A percentile compares a stretch with the other conserved stretches of the same genome.
Evolutionary conservation across 1,140 invertebrate species (phyloP).

Genomic region (Lepidurus couesii): DNA sequence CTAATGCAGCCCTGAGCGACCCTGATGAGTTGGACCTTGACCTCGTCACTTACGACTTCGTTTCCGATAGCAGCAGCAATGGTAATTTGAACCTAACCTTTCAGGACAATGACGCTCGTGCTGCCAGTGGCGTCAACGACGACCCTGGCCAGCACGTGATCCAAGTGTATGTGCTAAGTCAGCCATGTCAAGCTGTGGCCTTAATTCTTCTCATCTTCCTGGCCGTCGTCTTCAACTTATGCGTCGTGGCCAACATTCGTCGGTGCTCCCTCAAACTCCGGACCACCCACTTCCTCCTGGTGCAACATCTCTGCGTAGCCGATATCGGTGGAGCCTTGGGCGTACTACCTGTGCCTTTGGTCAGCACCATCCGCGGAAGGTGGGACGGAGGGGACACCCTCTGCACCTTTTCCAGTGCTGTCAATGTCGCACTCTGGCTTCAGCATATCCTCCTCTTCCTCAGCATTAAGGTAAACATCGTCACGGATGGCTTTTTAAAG

Average conservation of each 20-base stretch:
- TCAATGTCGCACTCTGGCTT: constrained; percentile 42
- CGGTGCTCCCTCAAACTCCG: constrained; percentile 41
- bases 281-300: constrained; percentile 43
- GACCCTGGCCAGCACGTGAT: neutral
- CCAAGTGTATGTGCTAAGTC: constrained; percentile 27
- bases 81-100: neutral
- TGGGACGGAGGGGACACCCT: constrained; percentile 39
- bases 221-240: constrained; percentile 39
- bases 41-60: neutral
- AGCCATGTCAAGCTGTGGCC: constrained; percentile 28
- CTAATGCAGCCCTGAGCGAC: neutral
- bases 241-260: constrained; percentile 41
- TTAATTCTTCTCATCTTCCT: constrained; percentile 25
- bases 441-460: constrained; percentile 41
- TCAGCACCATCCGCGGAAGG: constrained; percentile 38
- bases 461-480: constrained; percentile 38
- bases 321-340: constrained; percentile 41
- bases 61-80: neutral
- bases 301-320: constrained; percentile 42
- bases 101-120: neutral
- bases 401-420: constrained; percentile 40
- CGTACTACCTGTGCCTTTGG: constrained; percentile 42
- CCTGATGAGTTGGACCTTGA: constrained; percentile 1
- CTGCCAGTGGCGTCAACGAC: neutral
- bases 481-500: neutral